A percentile compares a stretch with the other conserved stretches of the same genome.
These are phyloP conservation scores for Spatulosminthurus flaviceps DNA, from an alignment of 2,888 invertebrate genomes.

Conservation along the genomic window DNA sequence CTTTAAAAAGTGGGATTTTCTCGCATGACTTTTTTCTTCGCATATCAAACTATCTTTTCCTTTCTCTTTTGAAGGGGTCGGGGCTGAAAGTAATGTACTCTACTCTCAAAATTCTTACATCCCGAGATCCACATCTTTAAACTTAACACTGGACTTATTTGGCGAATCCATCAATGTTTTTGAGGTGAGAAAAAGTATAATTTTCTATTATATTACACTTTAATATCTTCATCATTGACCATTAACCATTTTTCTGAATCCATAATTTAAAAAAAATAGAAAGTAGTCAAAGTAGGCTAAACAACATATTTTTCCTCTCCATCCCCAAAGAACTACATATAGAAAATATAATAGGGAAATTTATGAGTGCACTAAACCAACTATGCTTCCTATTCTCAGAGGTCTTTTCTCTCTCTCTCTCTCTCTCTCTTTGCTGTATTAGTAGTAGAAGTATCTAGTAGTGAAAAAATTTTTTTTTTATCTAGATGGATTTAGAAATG, in stretches of 20 bases:
- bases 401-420: background rate
- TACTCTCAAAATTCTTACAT: conserved; percentile 88
- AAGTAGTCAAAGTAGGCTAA: too few relatives aligned
- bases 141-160: conserved; percentile 85
- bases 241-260: too few relatives aligned
- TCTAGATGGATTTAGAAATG: conserved; percentile 7
- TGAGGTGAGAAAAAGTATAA: conserved; percentile 76
- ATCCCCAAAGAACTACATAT: too few relatives aligned
- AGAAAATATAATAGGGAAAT: background rate
- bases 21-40: background rate
- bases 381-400: background rate
- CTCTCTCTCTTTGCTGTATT: background rate
- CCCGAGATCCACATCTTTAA: conserved; percentile 80
- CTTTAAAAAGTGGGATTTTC: too few relatives aligned
- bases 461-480: background rate
- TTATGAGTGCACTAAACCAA: conserved; percentile 18
- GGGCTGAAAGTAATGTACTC: conserved; percentile 82
- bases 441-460: too few relatives aligned
- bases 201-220: too few relatives aligned
- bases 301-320: too few relatives aligned
- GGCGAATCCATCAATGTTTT: conserved; percentile 89
- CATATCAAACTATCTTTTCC: background rate
- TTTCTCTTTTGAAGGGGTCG: conserved; percentile 70
- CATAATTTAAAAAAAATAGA: too few relatives aligned
- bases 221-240: too few relatives aligned